Conservation (phyloP, 2,113 vertebrate genomes). For the Rhadina sibilatrix region DNA sequence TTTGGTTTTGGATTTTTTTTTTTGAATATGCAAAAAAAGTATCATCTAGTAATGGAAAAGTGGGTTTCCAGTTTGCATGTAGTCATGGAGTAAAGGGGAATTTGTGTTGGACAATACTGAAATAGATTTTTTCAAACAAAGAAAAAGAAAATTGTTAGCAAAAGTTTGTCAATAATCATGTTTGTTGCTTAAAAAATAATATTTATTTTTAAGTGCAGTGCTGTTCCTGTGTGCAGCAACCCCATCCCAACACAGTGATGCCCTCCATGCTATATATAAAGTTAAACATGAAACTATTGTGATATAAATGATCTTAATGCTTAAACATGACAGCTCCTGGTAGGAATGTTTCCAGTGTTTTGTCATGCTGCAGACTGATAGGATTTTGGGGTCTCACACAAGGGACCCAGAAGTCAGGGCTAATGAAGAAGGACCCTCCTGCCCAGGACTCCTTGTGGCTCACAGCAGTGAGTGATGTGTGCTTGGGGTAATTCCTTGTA, state of each 20-base stretch:
- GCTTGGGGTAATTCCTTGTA: not conserved
- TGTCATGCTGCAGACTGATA: not conserved
- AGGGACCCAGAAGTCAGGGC: not conserved
- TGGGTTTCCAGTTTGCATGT: not conserved
- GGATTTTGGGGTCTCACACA: not conserved
- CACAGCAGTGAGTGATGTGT: not conserved
- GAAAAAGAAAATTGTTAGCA: not conserved
- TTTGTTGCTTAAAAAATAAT: not conserved
- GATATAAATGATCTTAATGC: not conserved
- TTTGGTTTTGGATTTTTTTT: not conserved
- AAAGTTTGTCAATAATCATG: not conserved
- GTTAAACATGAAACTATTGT: not conserved
- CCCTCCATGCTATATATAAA: fast-evolving
- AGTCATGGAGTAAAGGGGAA: not conserved
- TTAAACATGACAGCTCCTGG: not conserved
- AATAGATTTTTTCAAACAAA: not conserved
- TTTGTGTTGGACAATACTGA: not conserved
- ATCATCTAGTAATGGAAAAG: not conserved
- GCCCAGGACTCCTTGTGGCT: not conserved
- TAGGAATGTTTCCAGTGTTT: not conserved
- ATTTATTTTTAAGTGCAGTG: not conserved
- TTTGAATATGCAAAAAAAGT: fast-evolving
- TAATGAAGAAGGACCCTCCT: not conserved
- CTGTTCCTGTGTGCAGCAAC: not conserved
- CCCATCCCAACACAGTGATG: not conserved